Conservation (phyloP, 2,888 invertebrate genomes). For the Trachelus troglodyta region DNA sequence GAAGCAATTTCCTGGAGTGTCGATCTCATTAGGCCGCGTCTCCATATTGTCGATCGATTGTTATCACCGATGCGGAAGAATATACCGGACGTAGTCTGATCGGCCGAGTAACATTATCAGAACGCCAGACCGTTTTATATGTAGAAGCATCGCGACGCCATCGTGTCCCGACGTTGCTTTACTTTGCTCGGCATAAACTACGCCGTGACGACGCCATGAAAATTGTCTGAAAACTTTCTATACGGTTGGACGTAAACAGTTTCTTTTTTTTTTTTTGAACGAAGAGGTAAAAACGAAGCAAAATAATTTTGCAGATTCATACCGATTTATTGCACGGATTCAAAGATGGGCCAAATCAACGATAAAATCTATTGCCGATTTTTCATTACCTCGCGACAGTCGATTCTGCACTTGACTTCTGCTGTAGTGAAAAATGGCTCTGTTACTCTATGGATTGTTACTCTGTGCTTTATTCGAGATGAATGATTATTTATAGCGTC, state of each 20-base stretch:
- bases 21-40: slow-evolving; percentile 48
- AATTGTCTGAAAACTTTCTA: slow-evolving; percentile 1
- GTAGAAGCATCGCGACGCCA: not conserved
- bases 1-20: slow-evolving; percentile 54
- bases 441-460: too few species aligned
- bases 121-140: not conserved
- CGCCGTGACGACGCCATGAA: not conserved
- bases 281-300: not conserved
- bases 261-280: not conserved
- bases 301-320: not conserved
- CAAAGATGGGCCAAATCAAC: not conserved
- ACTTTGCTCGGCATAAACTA: not conserved
- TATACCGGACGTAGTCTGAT: not conserved
- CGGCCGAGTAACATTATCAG: not conserved
- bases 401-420: not conserved
- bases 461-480: too few species aligned
- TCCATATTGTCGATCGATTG: not conserved
- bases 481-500: too few species aligned
- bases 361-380: not conserved
- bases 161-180: not conserved
- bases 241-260: not conserved
- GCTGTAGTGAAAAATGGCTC: not conserved
- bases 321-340: not conserved
- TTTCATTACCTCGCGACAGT: not conserved
- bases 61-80: not conserved